These are phyloP conservation scores for Oxytorus armatus DNA, from an alignment of 2,888 invertebrate species.

Conservation along the genomic window DNA sequence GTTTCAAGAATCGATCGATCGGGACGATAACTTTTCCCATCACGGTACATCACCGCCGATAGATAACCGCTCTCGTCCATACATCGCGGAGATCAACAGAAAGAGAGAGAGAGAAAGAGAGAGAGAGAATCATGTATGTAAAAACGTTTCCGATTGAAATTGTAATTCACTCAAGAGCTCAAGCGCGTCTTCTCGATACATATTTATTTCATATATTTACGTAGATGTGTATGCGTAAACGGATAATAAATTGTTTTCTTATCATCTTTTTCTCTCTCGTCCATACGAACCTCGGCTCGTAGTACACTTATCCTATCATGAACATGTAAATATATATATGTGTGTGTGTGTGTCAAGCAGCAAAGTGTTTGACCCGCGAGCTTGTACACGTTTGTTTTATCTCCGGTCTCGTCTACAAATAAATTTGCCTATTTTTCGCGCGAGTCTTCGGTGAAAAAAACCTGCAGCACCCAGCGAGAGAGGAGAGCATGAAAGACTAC, in stretches of 20 bases:
- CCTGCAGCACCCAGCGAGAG: conserved; percentile 33
- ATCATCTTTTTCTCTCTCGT: conserved; percentile 33
- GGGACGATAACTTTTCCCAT: conserved; percentile 66
- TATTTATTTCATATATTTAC: conserved; percentile 53
- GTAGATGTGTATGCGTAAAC: conserved; percentile 14
- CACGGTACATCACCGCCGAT: conserved; percentile 57
- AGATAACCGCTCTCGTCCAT: conserved; percentile 57
- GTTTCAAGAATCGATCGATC: conserved; percentile 61
- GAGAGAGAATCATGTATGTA: conserved; percentile 23
- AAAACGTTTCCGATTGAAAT: conserved; percentile 61
- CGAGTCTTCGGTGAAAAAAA: conserved; percentile 29
- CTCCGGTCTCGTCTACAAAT: conserved; percentile 41
- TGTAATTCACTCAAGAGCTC: conserved; percentile 53
- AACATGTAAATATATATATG: too few species aligned
- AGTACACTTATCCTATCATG: conserved; percentile 15
- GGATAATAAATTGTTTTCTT: conserved; percentile 56
- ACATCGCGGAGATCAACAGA: too few species aligned
- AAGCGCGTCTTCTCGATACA: conserved; percentile 36
- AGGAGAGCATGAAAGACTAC: conserved; percentile 37
- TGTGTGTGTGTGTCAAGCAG: too few species aligned
- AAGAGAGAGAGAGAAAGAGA: conserved; percentile 12
- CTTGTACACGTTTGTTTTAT: conserved; percentile 39
- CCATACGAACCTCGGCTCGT: neutral
- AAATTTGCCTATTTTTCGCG: conserved; percentile 73
- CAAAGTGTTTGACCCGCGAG: conserved; percentile 48